Evolutionary conservation across 1,140 invertebrate genomes (phyloP).

Genomic region (Formica selysi): DNA sequence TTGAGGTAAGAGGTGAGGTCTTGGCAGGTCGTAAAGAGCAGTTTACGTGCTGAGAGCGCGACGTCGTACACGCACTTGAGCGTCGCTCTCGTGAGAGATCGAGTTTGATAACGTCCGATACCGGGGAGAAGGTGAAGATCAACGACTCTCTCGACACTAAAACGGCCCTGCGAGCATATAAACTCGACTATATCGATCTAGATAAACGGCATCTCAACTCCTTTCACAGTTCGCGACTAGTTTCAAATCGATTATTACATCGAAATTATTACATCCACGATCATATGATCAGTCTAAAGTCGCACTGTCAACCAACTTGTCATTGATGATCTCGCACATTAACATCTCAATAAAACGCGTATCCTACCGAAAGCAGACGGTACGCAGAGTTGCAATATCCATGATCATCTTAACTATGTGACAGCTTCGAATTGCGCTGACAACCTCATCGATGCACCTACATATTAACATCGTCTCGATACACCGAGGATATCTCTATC

Average conservation of each 20-base stretch:
- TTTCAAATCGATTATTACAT: not conserved
- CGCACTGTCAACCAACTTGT: too few species aligned
- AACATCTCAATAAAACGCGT: not conserved
- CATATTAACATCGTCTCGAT: constrained; percentile 30
- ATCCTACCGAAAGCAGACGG: constrained; percentile 34
- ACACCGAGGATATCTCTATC: constrained; percentile 9
- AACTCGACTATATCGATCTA: constrained; percentile 57
- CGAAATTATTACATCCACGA: too few species aligned
- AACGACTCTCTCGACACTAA: constrained; percentile 56
- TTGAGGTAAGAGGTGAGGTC: constrained; percentile 73
- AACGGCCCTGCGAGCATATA: constrained; percentile 32
- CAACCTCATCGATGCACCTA: constrained; percentile 35
- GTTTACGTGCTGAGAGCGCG: constrained; percentile 75
- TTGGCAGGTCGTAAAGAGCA: constrained; percentile 80
- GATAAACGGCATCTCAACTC: constrained; percentile 39
- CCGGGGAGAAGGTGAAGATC: constrained; percentile 43
- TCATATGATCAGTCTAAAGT: too few species aligned
- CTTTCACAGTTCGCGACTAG: constrained; percentile 37
- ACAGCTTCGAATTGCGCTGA: constrained; percentile 32
- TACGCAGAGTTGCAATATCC: constrained; percentile 41
- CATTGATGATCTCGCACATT: too few species aligned
- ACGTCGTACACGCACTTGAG: constrained; percentile 60
- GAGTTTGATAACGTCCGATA: constrained; percentile 55
- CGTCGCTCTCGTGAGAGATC: constrained; percentile 54
- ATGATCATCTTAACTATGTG: constrained; percentile 45